Evolutionary conservation across 2,797 vertebrate genomes (phyloP).

Genomic region (Eurystomus glaucurus): DNA sequence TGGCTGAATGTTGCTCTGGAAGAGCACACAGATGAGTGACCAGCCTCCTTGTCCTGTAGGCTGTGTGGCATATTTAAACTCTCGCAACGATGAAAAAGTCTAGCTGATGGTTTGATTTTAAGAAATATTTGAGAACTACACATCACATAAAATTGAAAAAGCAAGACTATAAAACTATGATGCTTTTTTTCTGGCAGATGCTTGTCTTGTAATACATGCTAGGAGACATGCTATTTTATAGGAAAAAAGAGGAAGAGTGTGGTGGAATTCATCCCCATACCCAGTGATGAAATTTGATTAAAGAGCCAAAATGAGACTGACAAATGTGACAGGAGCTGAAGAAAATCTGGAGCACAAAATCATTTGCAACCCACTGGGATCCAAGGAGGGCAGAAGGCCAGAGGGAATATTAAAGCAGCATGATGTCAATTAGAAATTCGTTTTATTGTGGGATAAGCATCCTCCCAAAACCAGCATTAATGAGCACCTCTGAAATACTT

Average conservation of each 20-base stretch:
- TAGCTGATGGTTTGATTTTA: not conserved
- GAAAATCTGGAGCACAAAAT: conserved; percentile 23
- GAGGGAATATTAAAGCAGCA: conserved; percentile 47
- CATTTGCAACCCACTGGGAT: conserved; percentile 29
- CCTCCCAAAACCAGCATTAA: conserved; percentile 21
- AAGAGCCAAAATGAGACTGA: conserved; percentile 13
- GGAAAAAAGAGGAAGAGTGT: not conserved
- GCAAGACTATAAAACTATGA: not conserved
- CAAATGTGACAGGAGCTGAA: not conserved
- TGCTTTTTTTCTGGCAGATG: not conserved
- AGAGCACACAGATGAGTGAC: not conserved
- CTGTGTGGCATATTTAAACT: accelerated
- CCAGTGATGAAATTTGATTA: not conserved
- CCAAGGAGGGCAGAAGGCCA: conserved; percentile 38
- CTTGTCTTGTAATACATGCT: not conserved
- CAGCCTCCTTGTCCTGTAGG: not conserved
- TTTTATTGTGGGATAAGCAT: conserved; percentile 37
- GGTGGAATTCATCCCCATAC: not conserved
- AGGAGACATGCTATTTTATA: not conserved
- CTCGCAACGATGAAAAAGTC: not conserved
- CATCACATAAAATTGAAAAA: not conserved
- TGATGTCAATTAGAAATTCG: conserved; percentile 53
- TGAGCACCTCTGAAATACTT: conserved; percentile 2
- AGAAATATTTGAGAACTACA: not conserved
- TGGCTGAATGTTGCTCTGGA: not conserved